These are phyloP conservation scores for Actinostola sp. DNA, from an alignment of 92 coral and sea anemone species.

Conservation along the genomic window DNA sequence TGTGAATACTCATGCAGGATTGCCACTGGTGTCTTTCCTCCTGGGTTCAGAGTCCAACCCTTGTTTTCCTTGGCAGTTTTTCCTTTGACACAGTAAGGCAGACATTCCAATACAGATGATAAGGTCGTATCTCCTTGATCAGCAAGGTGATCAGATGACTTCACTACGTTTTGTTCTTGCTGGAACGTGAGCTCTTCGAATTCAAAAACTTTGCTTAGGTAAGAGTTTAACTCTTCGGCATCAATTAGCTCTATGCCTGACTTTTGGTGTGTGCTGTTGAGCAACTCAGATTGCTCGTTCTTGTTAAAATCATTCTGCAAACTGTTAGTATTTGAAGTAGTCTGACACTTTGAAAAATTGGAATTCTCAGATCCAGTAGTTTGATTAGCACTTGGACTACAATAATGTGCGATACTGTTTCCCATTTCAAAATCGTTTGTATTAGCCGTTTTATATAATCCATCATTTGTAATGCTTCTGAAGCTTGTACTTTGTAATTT, in stretches of 20 bases:
- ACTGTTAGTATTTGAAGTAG: not conserved
- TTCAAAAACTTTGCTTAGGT: conserved; percentile 72
- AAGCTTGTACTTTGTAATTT: not conserved
- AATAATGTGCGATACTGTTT: no score
- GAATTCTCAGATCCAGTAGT: not conserved
- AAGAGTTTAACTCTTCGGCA: conserved; percentile 59
- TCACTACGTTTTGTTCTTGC: conserved; percentile 71
- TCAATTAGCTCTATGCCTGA: conserved; percentile 60
- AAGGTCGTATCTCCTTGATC: conserved; percentile 43
- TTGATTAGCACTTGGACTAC: not conserved
- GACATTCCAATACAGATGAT: conserved; percentile 66
- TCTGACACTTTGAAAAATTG: not conserved
- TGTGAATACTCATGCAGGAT: conserved; percentile 90
- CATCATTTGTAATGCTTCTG: conserved; percentile 16
- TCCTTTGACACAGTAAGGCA: conserved; percentile 79
- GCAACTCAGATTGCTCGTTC: conserved; percentile 3
- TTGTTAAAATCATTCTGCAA: not conserved
- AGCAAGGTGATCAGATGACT: conserved; percentile 15
- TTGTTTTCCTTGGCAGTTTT: conserved; percentile 39
- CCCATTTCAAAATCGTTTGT: no score
- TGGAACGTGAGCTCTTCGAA: conserved; percentile 72
- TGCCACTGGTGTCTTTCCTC: conserved; percentile 88
- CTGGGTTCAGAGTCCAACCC: conserved; percentile 68
- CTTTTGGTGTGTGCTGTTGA: conserved; percentile 9
- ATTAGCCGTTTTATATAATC: not conserved